phyloP scores from a whole-genome alignment of 2,888 invertebrate genomes.

The Tethea ocularis region DNA sequence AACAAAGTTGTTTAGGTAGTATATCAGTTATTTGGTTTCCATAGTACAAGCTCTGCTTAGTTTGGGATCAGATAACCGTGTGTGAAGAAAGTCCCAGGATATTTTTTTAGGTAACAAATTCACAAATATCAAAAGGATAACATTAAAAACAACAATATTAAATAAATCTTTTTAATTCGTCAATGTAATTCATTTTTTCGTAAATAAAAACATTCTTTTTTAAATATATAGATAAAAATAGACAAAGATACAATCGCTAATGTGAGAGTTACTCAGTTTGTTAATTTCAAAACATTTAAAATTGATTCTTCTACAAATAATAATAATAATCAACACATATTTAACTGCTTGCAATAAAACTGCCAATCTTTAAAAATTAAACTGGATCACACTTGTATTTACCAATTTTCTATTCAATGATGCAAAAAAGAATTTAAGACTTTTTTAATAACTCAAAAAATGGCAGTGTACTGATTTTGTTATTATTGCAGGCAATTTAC shows the following conservation, averaged over 20 bases:
- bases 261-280: constrained; percentile 54
- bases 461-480: not conserved
- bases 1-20: too few species aligned
- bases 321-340: constrained; percentile 33
- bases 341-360: constrained; percentile 39
- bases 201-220: constrained; percentile 52
- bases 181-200: constrained; percentile 62
- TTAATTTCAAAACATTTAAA: constrained; percentile 36
- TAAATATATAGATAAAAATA: constrained; percentile 49
- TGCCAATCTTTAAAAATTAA: not conserved
- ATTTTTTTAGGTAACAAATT: not conserved
- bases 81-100: too few species aligned
- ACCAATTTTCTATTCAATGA: not conserved
- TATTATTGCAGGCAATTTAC: constrained; percentile 14
- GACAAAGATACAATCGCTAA: constrained; percentile 50
- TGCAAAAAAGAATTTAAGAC: not conserved
- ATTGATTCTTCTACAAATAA: constrained; percentile 36
- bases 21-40: too few species aligned
- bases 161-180: constrained; percentile 71
- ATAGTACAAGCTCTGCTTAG: too few species aligned
- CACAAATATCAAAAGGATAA: constrained; percentile 4
- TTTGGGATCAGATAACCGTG: too few species aligned
- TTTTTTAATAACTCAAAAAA: constrained; percentile 1
- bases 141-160: constrained; percentile 26
- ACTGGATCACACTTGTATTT: too few species aligned